Evolutionary conservation across 2,888 invertebrate genomes (phyloP).

Genomic region (Hyalella azteca): DNA sequence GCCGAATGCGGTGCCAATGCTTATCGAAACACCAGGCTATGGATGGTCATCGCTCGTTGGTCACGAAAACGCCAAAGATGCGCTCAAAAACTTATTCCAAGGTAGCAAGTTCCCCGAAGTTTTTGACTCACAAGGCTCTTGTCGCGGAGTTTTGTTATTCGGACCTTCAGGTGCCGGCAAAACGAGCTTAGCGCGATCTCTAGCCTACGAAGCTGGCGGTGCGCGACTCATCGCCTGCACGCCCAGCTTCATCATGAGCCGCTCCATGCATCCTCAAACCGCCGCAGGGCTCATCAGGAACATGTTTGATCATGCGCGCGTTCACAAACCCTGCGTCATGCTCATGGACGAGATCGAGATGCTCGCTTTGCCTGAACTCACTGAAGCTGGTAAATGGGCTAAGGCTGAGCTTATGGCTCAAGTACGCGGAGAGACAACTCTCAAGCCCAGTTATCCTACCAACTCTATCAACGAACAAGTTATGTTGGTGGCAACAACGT

Average conservation of each 20-base stretch:
- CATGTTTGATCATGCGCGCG: slow-evolving; percentile 56
- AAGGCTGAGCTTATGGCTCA: slow-evolving; percentile 55
- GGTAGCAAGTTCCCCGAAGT: slow-evolving; percentile 54
- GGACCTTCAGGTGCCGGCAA: slow-evolving; percentile 57
- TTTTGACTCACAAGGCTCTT: slow-evolving; percentile 54
- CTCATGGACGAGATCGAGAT: slow-evolving; percentile 56
- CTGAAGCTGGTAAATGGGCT: slow-evolving; percentile 49
- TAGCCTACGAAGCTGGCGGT: slow-evolving; percentile 54
- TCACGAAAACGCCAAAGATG: slow-evolving; percentile 56
- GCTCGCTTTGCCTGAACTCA: slow-evolving; percentile 44
- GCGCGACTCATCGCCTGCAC: slow-evolving; percentile 53
- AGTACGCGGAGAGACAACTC: slow-evolving; percentile 57
- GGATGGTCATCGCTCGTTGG: slow-evolving; percentile 57
- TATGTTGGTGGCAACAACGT: slow-evolving; percentile 55
- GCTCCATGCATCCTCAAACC: slow-evolving; percentile 41
- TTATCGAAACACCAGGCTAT: slow-evolving; percentile 54
- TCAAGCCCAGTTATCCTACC: slow-evolving; percentile 47
- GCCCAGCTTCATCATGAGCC: slow-evolving; percentile 44
- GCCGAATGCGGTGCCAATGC: slow-evolving; percentile 44
- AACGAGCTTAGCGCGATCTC: slow-evolving; percentile 55
- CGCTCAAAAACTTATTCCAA: slow-evolving; percentile 52
- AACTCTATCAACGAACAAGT: slow-evolving; percentile 53
- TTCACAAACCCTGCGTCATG: slow-evolving; percentile 53
- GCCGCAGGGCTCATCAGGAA: slow-evolving; percentile 51
- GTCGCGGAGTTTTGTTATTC: slow-evolving; percentile 54